These are phyloP conservation scores for Chrysemys picta DNA, from an alignment of 2,113 vertebrate genomes.

Conservation along the genomic window DNA sequence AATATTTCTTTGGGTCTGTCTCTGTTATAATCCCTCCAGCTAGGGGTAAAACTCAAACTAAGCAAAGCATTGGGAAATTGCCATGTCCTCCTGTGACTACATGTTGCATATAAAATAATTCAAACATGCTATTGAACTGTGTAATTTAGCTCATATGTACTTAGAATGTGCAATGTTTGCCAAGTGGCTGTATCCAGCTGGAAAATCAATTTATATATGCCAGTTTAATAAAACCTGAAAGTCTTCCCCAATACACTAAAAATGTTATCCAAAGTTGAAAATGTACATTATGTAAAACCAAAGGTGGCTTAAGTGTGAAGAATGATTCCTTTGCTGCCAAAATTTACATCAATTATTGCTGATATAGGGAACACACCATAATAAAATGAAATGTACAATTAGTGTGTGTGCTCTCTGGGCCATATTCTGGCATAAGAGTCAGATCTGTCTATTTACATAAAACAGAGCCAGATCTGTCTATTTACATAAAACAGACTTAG, in stretches of 20 bases:
- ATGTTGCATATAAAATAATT: constrained; percentile 68
- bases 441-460: too few species aligned
- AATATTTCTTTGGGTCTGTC: constrained; percentile 39
- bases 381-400: constrained; percentile 46
- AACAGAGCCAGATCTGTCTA: background rate
- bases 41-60: constrained; percentile 51
- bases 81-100: constrained; percentile 64
- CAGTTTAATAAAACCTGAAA: constrained; percentile 72
- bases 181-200: constrained; percentile 72
- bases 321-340: constrained; percentile 53
- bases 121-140: constrained; percentile 74
- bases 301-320: constrained; percentile 53
- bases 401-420: background rate
- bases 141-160: constrained; percentile 73
- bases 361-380: constrained; percentile 3
- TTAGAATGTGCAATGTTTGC: constrained; percentile 69
- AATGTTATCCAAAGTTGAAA: constrained; percentile 47
- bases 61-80: constrained; percentile 50
- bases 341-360: constrained; percentile 42
- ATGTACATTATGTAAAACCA: constrained; percentile 60
- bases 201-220: constrained; percentile 77
- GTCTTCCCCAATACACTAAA: constrained; percentile 37
- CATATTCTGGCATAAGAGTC: constrained; percentile 28
- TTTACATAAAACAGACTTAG: constrained; percentile 29
- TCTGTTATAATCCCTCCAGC: constrained; percentile 46